Percentiles rank a stretch among this genome's conserved stretches.
Evolutionary conservation across 2,113 vertebrate genomes (phyloP).

Genomic region (Henicopernis longicauda): DNA sequence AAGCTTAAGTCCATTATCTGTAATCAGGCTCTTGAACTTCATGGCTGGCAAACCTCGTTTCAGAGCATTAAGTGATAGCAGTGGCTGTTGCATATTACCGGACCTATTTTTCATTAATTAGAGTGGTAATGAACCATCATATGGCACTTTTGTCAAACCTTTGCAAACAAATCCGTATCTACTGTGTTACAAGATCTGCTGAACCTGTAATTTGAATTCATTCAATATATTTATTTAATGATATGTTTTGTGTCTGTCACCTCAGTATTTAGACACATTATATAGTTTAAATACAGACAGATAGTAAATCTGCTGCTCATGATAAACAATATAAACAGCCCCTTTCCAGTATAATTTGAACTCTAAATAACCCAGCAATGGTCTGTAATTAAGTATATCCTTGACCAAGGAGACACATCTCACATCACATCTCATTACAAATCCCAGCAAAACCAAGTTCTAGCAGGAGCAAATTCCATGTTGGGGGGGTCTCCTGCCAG

Average conservation of each 20-base stretch:
- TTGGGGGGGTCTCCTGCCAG: neutral
- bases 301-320: neutral
- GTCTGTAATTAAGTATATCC: neutral
- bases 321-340: constrained; percentile 18
- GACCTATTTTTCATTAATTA: constrained; percentile 55
- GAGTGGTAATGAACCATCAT: constrained; percentile 17
- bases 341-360: neutral
- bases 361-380: neutral
- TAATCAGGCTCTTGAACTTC: constrained; percentile 44
- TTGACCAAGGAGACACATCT: neutral
- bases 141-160: neutral
- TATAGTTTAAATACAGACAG: neutral
- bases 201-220: neutral
- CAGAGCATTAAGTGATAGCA: constrained; percentile 8
- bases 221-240: neutral
- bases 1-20: constrained; percentile 45
- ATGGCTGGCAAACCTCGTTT: neutral
- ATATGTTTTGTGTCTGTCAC: neutral
- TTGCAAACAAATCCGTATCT: constrained; percentile 24
- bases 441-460: neutral
- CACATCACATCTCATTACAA: neutral
- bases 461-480: neutral
- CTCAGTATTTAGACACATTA: constrained; percentile 1
- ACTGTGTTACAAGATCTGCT: neutral
- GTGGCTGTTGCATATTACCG: neutral